These are phyloP conservation scores for Callionymus lyra DNA, from an alignment of 2,113 vertebrate species.

Conservation along the genomic window DNA sequence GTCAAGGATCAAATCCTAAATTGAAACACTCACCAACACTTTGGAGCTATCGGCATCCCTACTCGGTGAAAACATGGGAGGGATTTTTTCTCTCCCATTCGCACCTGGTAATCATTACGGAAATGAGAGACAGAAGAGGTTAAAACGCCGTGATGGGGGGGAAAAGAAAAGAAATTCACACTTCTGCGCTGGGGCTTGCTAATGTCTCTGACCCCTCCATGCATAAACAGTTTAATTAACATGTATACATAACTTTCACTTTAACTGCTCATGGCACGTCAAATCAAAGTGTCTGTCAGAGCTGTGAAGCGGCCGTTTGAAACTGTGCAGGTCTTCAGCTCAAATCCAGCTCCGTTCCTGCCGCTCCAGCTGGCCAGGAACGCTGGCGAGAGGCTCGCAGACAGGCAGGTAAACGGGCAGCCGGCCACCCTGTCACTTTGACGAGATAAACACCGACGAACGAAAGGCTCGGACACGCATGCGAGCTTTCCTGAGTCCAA, in stretches of 20 bases:
- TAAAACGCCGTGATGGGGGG: conserved; percentile 58
- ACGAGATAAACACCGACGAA: conserved; percentile 32
- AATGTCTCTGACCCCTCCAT: conserved; percentile 85
- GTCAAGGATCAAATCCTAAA: conserved; percentile 47
- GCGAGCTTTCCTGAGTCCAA: conserved; percentile 1
- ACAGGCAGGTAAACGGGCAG: conserved; percentile 38
- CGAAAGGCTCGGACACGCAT: conserved; percentile 24
- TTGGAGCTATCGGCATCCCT: conserved; percentile 53
- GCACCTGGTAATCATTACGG: conserved; percentile 67
- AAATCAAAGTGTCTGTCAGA: conserved; percentile 83
- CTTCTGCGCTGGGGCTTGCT: conserved; percentile 78
- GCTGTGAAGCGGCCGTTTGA: conserved; percentile 75
- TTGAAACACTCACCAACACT: conserved; percentile 61
- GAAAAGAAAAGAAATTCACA: conserved; percentile 66
- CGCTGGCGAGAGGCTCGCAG: conserved; percentile 28
- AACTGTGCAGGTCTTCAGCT: conserved; percentile 73
- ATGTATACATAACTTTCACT: conserved; percentile 75
- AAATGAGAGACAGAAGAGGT: conserved; percentile 70
- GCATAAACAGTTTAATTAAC: conserved; percentile 88
- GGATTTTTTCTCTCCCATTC: conserved; percentile 44
- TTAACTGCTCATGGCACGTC: conserved; percentile 76
- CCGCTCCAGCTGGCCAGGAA: conserved; percentile 52
- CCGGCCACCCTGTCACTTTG: conserved; percentile 30
- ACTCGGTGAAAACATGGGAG: conserved; percentile 48
- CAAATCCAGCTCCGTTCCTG: conserved; percentile 50